Base-by-base conservation (phyloP, 2,113 vertebrate species). In the Ovibos moschatus region DNA sequence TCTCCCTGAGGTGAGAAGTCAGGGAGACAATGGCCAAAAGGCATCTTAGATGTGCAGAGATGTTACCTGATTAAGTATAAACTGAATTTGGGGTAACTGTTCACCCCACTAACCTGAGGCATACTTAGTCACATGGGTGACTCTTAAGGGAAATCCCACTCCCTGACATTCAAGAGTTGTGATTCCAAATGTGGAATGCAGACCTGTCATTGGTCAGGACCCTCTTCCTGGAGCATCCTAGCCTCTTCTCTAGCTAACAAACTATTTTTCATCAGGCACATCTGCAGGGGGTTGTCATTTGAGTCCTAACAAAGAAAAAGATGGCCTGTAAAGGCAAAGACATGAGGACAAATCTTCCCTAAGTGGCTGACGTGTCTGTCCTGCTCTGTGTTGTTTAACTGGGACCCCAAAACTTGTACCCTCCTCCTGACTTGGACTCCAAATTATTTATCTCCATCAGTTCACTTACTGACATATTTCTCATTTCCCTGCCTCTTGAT, bases 51-150 rank as follows among this genome's bases (percentile, higher is more conserved):
- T 90, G 47, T 94, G 83, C 79, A 51, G 51, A 93, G 62, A 95
- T 94, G 81, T 91, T 58, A 76, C 47, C 74, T 95, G 85, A 97
- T 94, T 94, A 96, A 92, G 81, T 86, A 93, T 81, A 96, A 97
- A 81, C 58, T 82, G 88, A 86, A 82, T 74, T 43, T 3, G 1
- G 23, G 47, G 33, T 84, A 89, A 82, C 30, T 50, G 91, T 53
- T 86, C 50, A 45, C n/a, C 90, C 43, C 5, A 23, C 88, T 94
- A 78, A 94, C 76, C 91, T 67, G 95, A 88, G 17, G 53, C 58
- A 10, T n/a, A 62, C 45, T 93, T 78, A 87, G 64, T 91, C 95
- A 90, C 76, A 2, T 51, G 53, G 55, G 28, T n/a, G 87, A 8
- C 16, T 92, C 76, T 84, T 55, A 27, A 81, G 81, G 81, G 94